Conservation (phyloP, 2,888 invertebrate species). For the Melangyna quadrimaculata region DNA sequence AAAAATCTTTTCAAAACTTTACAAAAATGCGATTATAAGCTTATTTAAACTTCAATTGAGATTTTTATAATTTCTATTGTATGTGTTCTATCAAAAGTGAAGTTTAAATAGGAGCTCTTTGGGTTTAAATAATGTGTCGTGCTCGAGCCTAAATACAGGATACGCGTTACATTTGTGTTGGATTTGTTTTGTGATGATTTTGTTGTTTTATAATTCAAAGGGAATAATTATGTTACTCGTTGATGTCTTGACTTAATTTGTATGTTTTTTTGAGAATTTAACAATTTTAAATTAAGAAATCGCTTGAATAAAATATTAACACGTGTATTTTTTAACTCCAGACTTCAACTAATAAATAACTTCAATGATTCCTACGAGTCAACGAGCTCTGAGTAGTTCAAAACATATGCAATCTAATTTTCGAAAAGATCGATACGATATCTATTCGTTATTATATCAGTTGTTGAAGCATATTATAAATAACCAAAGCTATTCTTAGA, state of each 20-base stretch:
- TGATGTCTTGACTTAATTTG: background rate
- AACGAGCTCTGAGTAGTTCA: background rate
- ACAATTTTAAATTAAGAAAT: background rate
- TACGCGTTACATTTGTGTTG: constrained; percentile 1
- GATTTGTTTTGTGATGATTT: background rate
- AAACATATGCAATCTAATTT: background rate
- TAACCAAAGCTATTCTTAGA: background rate
- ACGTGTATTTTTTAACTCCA: no score
- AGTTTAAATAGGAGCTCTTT: background rate
- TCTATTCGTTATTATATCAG: background rate
- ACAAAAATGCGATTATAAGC: background rate
- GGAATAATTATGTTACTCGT: background rate
- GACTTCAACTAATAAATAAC: background rate
- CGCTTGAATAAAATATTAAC: no score
- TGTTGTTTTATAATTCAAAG: background rate
- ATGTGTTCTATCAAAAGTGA: background rate
- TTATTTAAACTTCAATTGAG: background rate
- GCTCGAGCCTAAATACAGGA: background rate
- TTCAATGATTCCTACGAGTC: background rate
- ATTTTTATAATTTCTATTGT: background rate
- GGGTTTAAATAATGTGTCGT: background rate
- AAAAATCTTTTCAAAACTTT: background rate
- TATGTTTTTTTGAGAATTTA: background rate
- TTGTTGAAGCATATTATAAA: constrained; percentile 15
- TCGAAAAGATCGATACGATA: background rate